Conservation (phyloP, 1,140 invertebrate species). For the Drosophila lini region DNA sequence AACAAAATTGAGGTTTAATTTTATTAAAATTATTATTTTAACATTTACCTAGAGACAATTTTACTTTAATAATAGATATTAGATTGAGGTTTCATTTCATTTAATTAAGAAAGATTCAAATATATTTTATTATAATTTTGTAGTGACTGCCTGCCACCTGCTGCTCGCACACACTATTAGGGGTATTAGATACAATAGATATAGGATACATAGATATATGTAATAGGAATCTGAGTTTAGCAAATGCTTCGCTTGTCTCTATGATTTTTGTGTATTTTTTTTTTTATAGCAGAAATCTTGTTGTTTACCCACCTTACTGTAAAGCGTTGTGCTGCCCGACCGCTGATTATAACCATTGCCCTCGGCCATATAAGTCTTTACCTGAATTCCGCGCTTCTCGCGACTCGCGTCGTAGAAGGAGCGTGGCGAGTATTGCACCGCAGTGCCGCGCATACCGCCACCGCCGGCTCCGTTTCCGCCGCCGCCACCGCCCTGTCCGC, state of each 20-base stretch:
- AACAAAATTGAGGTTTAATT: too few species aligned
- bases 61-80: too few species aligned
- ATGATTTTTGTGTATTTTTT: conserved; percentile 50
- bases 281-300: conserved; percentile 50
- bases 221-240: conserved; percentile 57
- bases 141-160: conserved; percentile 10
- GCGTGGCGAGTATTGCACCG: conserved; percentile 84
- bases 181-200: conserved; percentile 48
- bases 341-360: conserved; percentile 92
- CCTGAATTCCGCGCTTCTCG: conserved; percentile 89
- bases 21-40: too few species aligned
- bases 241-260: conserved; percentile 43
- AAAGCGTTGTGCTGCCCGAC: conserved; percentile 92
- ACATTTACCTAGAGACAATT: too few species aligned
- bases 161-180: conserved; percentile 9
- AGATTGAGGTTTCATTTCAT: too few species aligned
- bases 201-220: conserved; percentile 62
- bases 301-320: conserved; percentile 92
- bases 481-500: conserved; percentile 27
- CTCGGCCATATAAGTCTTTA: conserved; percentile 98
- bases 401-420: conserved; percentile 85
- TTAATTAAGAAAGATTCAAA: background rate
- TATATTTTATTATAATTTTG: too few species aligned
- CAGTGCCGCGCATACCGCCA: conserved; percentile 77
- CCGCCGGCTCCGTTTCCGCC: conserved; percentile 41